Percentiles rank a stretch among this genome's conserved stretches.
These are phyloP conservation scores for Hybognathus amarus DNA, from an alignment of 2,797 vertebrate genomes.

Conservation along the genomic window DNA sequence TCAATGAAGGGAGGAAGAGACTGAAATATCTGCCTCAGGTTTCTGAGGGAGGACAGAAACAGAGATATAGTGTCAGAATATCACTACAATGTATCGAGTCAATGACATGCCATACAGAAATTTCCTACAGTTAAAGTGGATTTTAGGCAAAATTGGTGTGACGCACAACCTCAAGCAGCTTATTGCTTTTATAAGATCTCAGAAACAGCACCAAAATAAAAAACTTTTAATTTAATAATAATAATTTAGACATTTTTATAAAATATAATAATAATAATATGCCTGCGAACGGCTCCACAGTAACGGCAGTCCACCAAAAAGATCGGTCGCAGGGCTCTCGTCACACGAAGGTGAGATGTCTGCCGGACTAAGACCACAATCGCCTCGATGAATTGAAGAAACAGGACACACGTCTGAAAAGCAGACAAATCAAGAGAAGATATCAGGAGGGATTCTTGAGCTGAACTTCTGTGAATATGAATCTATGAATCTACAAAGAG, in stretches of 20 bases:
- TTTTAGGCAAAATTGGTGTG: neutral
- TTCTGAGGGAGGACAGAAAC: slow-evolving; percentile 77
- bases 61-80: neutral
- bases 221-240: neutral
- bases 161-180: neutral
- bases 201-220: neutral
- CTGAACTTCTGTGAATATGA: slow-evolving; percentile 1
- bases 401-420: slow-evolving; percentile 86
- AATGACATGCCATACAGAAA: neutral
- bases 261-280: slow-evolving; percentile 28
- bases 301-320: slow-evolving; percentile 98
- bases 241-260: neutral
- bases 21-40: slow-evolving; percentile 98
- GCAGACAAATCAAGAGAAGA: slow-evolving; percentile 13
- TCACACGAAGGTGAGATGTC: slow-evolving; percentile 93
- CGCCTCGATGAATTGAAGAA: slow-evolving; percentile 94
- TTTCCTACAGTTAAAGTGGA: neutral
- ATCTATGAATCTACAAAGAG: neutral
- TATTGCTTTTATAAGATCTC: neutral
- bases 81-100: neutral
- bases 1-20: slow-evolving; percentile 98
- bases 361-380: slow-evolving; percentile 95
- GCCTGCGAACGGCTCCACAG: slow-evolving; percentile 95
- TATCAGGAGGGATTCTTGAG: neutral
- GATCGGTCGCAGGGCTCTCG: slow-evolving; percentile 94